phyloP scores from a whole-genome alignment of 1,140 invertebrate genomes.

The Homarus americanus region DNA sequence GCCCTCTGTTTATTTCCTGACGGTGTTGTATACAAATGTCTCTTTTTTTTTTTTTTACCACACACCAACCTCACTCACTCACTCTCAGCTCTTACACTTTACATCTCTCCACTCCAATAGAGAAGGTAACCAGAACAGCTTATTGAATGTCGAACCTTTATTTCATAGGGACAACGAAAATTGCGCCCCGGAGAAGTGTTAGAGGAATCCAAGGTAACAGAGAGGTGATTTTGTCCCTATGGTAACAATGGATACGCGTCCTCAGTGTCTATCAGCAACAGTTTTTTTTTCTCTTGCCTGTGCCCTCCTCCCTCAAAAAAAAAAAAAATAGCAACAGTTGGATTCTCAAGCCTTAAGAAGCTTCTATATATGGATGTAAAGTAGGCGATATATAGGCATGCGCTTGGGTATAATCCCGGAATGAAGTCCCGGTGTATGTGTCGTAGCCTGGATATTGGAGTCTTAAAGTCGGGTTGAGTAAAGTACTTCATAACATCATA shows the following conservation, averaged over 20 bases:
- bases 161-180: conserved; percentile 87
- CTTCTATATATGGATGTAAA: conserved; percentile 34
- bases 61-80: background rate
- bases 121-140: background rate
- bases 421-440: background rate
- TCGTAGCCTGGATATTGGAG: background rate
- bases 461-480: background rate
- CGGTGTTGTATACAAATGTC: too few species aligned
- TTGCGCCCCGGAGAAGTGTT: conserved; percentile 94
- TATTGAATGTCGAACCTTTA: conserved; percentile 47
- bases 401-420: conserved; percentile 15
- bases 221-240: conserved; percentile 48
- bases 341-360: conserved; percentile 7
- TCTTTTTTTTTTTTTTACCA: too few species aligned
- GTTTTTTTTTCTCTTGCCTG: conserved; percentile 33
- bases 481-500: too few species aligned
- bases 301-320: background rate
- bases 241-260: conserved; percentile 29
- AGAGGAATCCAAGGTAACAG: conserved; percentile 91
- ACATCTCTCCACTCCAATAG: background rate
- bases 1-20: too few species aligned
- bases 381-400: conserved; percentile 31
- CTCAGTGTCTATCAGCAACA: conserved; percentile 35
- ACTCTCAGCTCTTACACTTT: background rate
- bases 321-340: background rate